Percentiles rank a stretch among this genome's conserved stretches.
These are phyloP conservation scores for Corythornis vintsioides DNA, from an alignment of 2,113 vertebrate genomes.

Conservation along the genomic window DNA sequence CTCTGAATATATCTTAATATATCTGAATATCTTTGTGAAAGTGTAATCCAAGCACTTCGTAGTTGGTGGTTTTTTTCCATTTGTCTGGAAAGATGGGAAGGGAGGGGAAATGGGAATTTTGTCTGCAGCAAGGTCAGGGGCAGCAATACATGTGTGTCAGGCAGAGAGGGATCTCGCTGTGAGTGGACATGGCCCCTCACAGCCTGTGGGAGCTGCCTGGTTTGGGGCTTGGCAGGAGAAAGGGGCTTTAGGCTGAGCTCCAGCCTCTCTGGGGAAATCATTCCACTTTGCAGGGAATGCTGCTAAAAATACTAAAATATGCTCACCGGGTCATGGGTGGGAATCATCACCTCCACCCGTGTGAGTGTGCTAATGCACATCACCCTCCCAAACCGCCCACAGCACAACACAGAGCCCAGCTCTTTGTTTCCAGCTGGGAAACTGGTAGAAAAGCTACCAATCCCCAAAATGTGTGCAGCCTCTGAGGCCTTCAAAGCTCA, in stretches of 20 bases:
- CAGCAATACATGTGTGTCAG: fast-evolving
- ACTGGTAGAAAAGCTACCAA: neutral
- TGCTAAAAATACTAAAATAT: neutral
- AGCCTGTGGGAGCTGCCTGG: neutral
- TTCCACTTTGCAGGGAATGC: neutral
- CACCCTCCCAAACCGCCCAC: neutral
- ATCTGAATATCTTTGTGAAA: neutral
- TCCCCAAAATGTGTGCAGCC: neutral
- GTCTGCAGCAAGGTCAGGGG: neutral
- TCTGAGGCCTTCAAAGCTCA: neutral
- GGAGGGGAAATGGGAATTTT: neutral
- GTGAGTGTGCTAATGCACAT: neutral
- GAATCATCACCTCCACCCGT: neutral
- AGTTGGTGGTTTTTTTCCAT: neutral
- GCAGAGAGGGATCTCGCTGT: neutral
- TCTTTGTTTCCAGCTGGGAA: neutral
- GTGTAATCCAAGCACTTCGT: fast-evolving
- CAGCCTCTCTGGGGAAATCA: neutral
- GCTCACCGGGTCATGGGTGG: neutral
- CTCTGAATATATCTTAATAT: neutral
- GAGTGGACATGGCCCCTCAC: neutral
- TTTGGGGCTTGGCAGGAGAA: neutral
- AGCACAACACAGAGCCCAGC: neutral
- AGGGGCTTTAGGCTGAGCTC: neutral
- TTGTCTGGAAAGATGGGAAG: neutral